Evolutionary conservation across 2,797 vertebrate genomes (phyloP), one percentile per base, ranked within the genome.

Genomic region (Nyctibius grandis): DNA sequence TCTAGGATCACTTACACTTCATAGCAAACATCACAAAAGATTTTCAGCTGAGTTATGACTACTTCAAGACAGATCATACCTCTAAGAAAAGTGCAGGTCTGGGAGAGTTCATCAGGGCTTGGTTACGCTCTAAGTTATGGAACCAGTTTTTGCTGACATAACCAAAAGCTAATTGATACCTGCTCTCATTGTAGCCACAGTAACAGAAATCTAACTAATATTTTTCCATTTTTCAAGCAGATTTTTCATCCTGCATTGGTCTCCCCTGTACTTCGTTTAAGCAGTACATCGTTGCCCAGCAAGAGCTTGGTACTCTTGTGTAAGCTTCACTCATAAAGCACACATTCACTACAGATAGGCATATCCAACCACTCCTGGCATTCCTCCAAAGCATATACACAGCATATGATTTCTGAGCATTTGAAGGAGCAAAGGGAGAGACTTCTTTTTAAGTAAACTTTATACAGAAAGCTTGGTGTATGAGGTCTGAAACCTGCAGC

Each of bases 281-380:
- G 59, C 34, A 61, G 17, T 13, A 13, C 14, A 15, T 47, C 14
- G 2, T 56, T 60, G 65, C 68, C 19, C 26, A 31, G 51, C 21
- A 72, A 57, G 31, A 85, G 14, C 29, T 76, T 29, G 18, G 25
- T n/a, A 22, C 13, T 75, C 12, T 26, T 1, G 1, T 19, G 16
- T 21, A 42, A 74, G 15, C 3, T 2, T 9, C 1, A 1, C 15
- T 60, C 25, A 42, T 23, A 61, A 67, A 64, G 36, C 33, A 34
- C 6, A 1, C 1, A 0, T n/a, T 70, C 4, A 1, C 17, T 47
- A 11, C 25, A 34, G 18, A 53, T 6, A 29, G 25, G 31, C 33
- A 15, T 5, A 48, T 12, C 34, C 50, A 68, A 3, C 45, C 16
- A 26, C 29, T 69, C 45, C 42, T 42, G 45, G 14, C 4, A 3